Base-by-base conservation (phyloP, 2,888 invertebrate species). In the Luffia ferchaultella region DNA sequence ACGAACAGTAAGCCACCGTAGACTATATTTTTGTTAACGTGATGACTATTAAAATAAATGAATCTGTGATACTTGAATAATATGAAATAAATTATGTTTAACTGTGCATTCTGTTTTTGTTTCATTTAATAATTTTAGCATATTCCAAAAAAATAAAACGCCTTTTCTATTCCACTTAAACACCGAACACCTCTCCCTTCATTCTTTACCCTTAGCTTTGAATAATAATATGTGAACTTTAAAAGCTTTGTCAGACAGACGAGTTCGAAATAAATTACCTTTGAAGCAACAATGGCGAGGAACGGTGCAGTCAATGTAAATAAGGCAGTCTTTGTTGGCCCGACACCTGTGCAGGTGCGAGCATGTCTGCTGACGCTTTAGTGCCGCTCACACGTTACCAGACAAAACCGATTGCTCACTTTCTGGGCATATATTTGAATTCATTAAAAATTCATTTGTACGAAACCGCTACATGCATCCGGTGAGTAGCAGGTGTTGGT, bases 51-150 rank as follows among this genome's bases (percentile, higher is more conserved):
- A 78, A 80, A 76, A 79, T 80, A 79, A 82, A 80, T 75, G 78
- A 65, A 82, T 83, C 83, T 83, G 83, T 83, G 83, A 82, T 82
- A 83, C 74, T 80, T 80, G 78, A 73, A 77, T 80, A 82, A 77
- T 78, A 79, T 78, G 71, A 79, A 80, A 78, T 82, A 82, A 82
- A 80, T 80, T 82, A 83, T 83, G 83, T 80, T 82, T 83, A 82
- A 82, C 73, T 83, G 82, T 82, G 82, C 57, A 65, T 53, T 55
- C n/a, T n/a, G n/a, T n/a, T 46, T n/a, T 59, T 54, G 60, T 68
- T 67, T 72, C 56, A 61, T 64, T 65, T 42, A 18, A 52, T 19
- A 47, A 20, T 45, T 16, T 48, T 42, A 20, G 18, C 17, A 44
- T 17, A 48, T 50, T 48, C n/a, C n/a, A n/a, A n/a, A n/a, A n/a